These are phyloP conservation scores for Drosophila pectinifera DNA, from an alignment of 1,140 invertebrate species.

Conservation along the genomic window DNA sequence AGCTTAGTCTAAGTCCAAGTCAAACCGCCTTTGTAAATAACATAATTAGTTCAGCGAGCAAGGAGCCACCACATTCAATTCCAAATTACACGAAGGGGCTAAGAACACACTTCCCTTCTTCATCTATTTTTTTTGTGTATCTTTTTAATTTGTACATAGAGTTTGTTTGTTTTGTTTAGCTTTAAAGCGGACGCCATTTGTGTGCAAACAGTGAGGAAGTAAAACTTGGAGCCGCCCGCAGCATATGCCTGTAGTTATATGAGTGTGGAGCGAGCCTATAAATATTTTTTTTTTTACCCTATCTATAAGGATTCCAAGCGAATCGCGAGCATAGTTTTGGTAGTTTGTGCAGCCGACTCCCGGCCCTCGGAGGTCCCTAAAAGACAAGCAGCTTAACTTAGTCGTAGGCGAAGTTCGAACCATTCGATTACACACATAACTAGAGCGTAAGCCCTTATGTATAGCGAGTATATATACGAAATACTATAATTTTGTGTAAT, in stretches of 20 bases:
- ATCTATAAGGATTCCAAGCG: neutral
- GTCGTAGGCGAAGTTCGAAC: constrained; percentile 5
- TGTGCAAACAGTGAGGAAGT: constrained; percentile 39
- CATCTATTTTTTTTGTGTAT: constrained; percentile 1
- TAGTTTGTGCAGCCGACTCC: too few relatives aligned
- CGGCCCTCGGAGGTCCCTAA: constrained; percentile 23
- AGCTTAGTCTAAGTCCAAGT: constrained; percentile 47
- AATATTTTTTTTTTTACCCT: constrained; percentile 25
- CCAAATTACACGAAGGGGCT: constrained; percentile 10
- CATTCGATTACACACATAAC: constrained; percentile 15
- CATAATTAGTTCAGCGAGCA: constrained; percentile 38
- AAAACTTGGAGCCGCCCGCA: constrained; percentile 38
- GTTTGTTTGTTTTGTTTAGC: constrained; percentile 51
- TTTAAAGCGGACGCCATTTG: constrained; percentile 68
- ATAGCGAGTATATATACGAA: constrained; percentile 39
- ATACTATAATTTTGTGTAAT: constrained; percentile 54
- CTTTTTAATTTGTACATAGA: constrained; percentile 46
- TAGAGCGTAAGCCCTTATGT: constrained; percentile 30
- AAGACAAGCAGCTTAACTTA: constrained; percentile 38
- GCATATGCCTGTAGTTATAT: constrained; percentile 10
- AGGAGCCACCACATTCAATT: constrained; percentile 2
- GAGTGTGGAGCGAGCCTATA: constrained; percentile 9
- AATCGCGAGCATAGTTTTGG: neutral
- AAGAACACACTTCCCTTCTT: neutral
- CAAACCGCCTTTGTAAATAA: constrained; percentile 64